phyloP scores from a whole-genome alignment of 2,888 invertebrate genomes.

The Ophion ellenae region DNA sequence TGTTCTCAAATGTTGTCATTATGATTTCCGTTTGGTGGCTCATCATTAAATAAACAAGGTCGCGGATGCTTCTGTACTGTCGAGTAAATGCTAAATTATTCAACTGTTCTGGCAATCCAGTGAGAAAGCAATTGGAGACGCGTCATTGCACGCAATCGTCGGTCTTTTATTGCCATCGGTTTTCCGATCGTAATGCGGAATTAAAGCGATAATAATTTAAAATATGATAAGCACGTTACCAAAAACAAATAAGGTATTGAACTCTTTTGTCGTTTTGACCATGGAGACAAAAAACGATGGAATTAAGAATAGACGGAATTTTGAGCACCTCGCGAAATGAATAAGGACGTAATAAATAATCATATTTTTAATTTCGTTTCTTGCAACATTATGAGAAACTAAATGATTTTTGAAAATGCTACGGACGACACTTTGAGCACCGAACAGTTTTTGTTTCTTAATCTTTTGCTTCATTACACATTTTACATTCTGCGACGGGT shows the following conservation, averaged over 20 bases:
- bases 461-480: no score
- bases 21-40: background rate
- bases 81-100: conserved; percentile 46
- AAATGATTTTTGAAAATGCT: no score
- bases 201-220: background rate
- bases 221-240: background rate
- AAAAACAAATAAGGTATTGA: background rate
- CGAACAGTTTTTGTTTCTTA: no score
- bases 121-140: conserved; percentile 33
- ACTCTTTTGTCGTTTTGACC: background rate
- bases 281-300: background rate
- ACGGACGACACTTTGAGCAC: no score
- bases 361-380: no score
- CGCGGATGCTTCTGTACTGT: conserved; percentile 15
- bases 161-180: conserved; percentile 19
- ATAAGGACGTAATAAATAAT: no score
- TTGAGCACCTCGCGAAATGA: no score
- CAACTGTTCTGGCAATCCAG: conserved; percentile 32
- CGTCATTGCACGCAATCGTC: conserved; percentile 17
- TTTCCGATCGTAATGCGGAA: conserved; percentile 18
- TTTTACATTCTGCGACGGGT: no score
- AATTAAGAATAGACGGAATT: no score
- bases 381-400: no score
- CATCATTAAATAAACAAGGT: conserved; percentile 13
- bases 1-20: background rate